A percentile compares a stretch with the other conserved stretches of the same genome.
Evolutionary conservation across 1,140 invertebrate species (phyloP).

Genomic region (Schlechtendalia chinensis): DNA sequence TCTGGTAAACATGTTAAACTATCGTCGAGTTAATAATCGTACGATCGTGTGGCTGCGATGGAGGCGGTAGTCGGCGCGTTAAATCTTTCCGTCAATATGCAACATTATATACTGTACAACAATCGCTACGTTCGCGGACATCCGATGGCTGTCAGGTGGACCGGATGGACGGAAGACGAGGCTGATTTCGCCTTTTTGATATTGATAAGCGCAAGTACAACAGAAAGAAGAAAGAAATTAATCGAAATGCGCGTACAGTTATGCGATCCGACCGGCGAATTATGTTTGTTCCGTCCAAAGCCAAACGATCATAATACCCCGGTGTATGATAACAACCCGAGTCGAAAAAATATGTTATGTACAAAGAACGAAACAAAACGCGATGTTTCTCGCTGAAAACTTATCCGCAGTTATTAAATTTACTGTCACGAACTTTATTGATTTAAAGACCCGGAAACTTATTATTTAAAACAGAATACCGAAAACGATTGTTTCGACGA

Average conservation of each 20-base stretch:
- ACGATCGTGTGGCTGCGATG: neutral
- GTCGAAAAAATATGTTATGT: too few species aligned
- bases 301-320: neutral
- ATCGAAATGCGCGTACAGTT: too few species aligned
- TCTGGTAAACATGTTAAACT: constrained; percentile 35
- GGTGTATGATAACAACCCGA: neutral
- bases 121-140: too few species aligned
- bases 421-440: neutral
- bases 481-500: too few species aligned
- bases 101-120: neutral
- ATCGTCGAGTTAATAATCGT: constrained; percentile 32
- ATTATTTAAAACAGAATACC: neutral
- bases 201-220: too few species aligned
- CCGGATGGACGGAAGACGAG: too few species aligned
- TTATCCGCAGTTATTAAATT: neutral
- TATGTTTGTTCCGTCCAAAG: neutral
- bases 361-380: too few species aligned
- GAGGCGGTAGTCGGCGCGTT: neutral
- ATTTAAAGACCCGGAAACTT: neutral
- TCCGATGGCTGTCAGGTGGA: too few species aligned
- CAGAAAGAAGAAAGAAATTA: neutral
- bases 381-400: neutral
- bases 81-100: constrained; percentile 37
- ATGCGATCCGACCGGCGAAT: neutral
- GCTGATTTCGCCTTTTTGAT: neutral